Base-by-base conservation (phyloP, 2,888 invertebrate species). In the Malthinus flaveolus region DNA sequence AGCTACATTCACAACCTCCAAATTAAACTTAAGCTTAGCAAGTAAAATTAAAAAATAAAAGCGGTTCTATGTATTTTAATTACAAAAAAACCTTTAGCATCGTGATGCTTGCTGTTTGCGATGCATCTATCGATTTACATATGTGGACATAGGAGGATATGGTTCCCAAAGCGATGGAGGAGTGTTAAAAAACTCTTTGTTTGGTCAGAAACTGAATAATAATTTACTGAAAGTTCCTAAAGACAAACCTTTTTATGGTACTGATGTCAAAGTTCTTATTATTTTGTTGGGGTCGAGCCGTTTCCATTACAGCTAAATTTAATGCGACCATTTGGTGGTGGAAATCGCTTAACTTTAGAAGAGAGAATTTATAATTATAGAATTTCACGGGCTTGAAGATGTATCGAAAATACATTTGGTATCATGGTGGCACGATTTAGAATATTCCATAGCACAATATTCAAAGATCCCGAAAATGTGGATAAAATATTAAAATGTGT, bases 41-140 rank as follows among this genome's bases (percentile, higher is more conserved):
- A n/a, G n/a, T n/a, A n/a, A n/a, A n/a, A n/a, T n/a, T n/a, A n/a
- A n/a, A n/a, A n/a, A n/a, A 58, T 15, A 63, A 71, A 10, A 66
- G 65, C 50, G 71, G 72, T 13, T 69, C 70, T 9, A 50, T 66
- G 47, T 73, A 58, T 57, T 71, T 59, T 56, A 75, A 74, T 63
- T 73, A 73, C 60, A 72, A 75, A 67, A 63, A 66, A 47, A 62
- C 50, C 35, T 68, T 59, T 51, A 73, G 72, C 61, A 67, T 75
- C 35, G 72, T 72, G 23, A 56, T 72, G 23, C 57, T 73, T 47
- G 73, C 70, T 33, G 49, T 68, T 42, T 71, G 71, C 54, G 70
- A 72, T 59, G 67, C 66, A 3, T 69, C 7, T 73, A 73, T 61
- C 58, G 55, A 39, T 75, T 75, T 68, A 63, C 67, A 23, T 60